Conservation (phyloP, 2,113 vertebrate species). For the Ophiodon elongatus region DNA sequence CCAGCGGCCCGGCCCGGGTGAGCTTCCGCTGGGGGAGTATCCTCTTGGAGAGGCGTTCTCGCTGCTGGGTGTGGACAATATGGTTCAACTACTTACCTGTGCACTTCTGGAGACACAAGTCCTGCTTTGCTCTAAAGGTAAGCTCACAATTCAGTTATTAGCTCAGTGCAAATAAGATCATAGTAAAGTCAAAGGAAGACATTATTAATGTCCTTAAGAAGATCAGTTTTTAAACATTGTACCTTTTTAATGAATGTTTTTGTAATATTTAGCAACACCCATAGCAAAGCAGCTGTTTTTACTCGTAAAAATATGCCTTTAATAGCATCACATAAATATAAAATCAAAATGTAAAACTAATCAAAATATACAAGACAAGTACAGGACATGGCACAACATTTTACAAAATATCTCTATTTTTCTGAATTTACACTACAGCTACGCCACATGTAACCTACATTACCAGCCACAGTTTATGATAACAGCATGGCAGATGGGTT, state of each 20-base stretch:
- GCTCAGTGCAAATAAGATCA: neutral
- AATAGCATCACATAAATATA: neutral
- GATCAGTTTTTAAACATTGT: neutral
- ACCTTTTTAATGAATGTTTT: neutral
- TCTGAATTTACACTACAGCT: neutral
- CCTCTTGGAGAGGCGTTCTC: slow-evolving; percentile 91
- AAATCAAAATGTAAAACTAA: neutral
- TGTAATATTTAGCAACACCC: neutral
- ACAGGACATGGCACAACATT: neutral
- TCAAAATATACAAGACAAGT: neutral
- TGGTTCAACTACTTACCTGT: slow-evolving; percentile 96
- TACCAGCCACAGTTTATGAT: neutral
- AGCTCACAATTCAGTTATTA: neutral
- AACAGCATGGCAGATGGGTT: neutral
- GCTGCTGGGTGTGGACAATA: slow-evolving; percentile 93
- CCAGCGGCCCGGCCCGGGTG: slow-evolving; percentile 91
- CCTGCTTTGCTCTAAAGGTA: slow-evolving; percentile 96
- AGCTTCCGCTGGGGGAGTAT: slow-evolving; percentile 94
- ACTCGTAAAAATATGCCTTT: neutral
- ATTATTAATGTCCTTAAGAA: neutral
- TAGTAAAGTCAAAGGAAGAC: neutral
- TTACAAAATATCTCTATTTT: neutral
- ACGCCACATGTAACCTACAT: neutral
- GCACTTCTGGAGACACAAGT: slow-evolving; percentile 98
- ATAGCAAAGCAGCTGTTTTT: neutral